These are phyloP conservation scores for Lagorchestes hirsutus DNA, from an alignment of 2,797 vertebrate genomes.

Conservation along the genomic window DNA sequence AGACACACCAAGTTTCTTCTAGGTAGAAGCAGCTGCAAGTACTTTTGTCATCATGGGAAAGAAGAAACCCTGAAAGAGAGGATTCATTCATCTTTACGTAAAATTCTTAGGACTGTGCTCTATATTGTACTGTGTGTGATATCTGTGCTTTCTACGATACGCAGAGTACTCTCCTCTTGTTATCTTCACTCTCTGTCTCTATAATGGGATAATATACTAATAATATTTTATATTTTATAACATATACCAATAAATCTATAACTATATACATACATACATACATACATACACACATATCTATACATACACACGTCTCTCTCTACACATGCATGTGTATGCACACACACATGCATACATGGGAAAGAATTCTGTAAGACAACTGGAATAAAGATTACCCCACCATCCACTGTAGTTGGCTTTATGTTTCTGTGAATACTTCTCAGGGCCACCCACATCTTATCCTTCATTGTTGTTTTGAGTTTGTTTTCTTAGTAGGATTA, in stretches of 20 bases:
- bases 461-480: constrained; percentile 83
- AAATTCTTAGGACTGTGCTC: constrained; percentile 76
- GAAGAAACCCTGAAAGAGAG: not conserved
- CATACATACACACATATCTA: not conserved
- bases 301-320: accelerated
- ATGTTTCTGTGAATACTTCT: constrained; percentile 83
- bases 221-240: not conserved
- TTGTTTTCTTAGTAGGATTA: constrained; percentile 88
- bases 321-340: accelerated
- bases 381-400: constrained; percentile 72
- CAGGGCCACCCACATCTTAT: constrained; percentile 86
- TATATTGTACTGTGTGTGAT: constrained; percentile 45
- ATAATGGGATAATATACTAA: not conserved
- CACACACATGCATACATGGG: not conserved
- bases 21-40: constrained; percentile 64
- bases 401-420: constrained; percentile 80
- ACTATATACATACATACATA: not conserved
- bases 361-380: constrained; percentile 79
- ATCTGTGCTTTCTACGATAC: not conserved
- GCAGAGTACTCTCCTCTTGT: not conserved
- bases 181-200: not conserved
- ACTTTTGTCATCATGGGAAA: constrained; percentile 32
- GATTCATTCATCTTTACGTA: constrained; percentile 66
- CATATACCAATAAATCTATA: not conserved
- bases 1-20: constrained; percentile 66